phyloP scores from a whole-genome alignment of 2,113 vertebrate species.

The Sminthopsis crassicaudata region DNA sequence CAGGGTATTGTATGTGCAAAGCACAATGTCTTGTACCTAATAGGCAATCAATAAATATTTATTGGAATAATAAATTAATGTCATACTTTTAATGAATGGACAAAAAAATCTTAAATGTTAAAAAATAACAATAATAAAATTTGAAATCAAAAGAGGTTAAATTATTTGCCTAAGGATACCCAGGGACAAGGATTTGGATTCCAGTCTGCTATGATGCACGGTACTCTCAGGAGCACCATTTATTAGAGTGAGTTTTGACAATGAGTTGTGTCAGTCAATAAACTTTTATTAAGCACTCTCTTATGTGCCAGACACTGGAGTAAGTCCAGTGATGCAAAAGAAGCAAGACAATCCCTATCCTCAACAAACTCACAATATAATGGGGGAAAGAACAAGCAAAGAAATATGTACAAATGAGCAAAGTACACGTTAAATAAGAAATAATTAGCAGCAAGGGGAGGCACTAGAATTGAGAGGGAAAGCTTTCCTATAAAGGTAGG shows the following conservation, averaged over 20 bases:
- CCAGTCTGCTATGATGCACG: not conserved
- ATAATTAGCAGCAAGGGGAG: too few species aligned
- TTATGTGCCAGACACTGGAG: not conserved
- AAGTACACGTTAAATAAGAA: too few species aligned
- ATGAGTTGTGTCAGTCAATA: not conserved
- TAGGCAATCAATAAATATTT: not conserved
- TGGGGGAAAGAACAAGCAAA: not conserved
- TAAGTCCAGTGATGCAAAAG: not conserved
- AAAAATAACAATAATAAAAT: not conserved
- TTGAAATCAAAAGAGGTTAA: not conserved
- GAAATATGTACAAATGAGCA: too few species aligned
- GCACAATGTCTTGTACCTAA: not conserved
- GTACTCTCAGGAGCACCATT: not conserved
- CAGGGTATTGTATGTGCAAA: not conserved
- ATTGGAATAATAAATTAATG: not conserved
- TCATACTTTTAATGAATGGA: not conserved
- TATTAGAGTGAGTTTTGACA: not conserved
- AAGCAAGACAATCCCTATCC: not conserved
- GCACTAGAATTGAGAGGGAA: too few species aligned
- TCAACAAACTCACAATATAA: not conserved
- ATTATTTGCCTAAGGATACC: not conserved
- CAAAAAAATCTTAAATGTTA: not conserved
- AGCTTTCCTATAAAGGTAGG: too few species aligned
- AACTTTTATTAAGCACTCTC: not conserved
- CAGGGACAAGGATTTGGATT: not conserved